Evolutionary conservation across 1,140 invertebrate species (phyloP).

Genomic region (Melitaea cinxia): DNA sequence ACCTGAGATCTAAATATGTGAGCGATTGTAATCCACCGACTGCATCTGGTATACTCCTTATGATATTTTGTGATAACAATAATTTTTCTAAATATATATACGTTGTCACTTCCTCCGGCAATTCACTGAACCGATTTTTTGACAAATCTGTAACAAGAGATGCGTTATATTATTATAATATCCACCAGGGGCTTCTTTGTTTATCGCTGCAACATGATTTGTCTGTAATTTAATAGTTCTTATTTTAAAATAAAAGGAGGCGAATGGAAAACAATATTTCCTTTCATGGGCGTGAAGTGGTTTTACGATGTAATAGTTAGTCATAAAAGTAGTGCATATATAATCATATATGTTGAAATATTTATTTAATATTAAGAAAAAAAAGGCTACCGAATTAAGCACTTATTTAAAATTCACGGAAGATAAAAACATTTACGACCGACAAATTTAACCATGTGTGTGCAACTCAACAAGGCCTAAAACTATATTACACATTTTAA

Average conservation of each 20-base stretch:
- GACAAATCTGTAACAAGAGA: conserved; percentile 92
- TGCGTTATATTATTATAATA: neutral
- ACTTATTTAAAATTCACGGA: neutral
- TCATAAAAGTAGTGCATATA: conserved; percentile 34
- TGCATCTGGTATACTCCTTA: conserved; percentile 91
- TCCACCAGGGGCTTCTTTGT: neutral
- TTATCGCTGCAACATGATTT: neutral
- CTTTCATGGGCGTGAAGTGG: conserved; percentile 29
- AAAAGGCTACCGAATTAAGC: neutral
- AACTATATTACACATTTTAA: neutral
- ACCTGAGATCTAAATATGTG: conserved; percentile 94
- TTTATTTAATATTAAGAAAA: too few relatives aligned
- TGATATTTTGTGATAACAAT: conserved; percentile 94
- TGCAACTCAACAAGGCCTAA: conserved; percentile 17
- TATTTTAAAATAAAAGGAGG: conserved; percentile 22
- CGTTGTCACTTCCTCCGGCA: conserved; percentile 93
- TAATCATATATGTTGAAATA: neutral
- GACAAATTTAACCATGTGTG: conserved; percentile 17
- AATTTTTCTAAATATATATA: conserved; percentile 93
- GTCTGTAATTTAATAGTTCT: conserved; percentile 25
- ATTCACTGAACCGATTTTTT: conserved; percentile 94
- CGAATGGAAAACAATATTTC: conserved; percentile 33
- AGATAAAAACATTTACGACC: neutral
- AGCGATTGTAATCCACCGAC: conserved; percentile 91
- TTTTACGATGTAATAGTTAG: conserved; percentile 22